Evolutionary conservation across 1,140 invertebrate genomes (phyloP), one percentile per base, ranked within the genome.

Genomic region (Heliconius nattereri): DNA sequence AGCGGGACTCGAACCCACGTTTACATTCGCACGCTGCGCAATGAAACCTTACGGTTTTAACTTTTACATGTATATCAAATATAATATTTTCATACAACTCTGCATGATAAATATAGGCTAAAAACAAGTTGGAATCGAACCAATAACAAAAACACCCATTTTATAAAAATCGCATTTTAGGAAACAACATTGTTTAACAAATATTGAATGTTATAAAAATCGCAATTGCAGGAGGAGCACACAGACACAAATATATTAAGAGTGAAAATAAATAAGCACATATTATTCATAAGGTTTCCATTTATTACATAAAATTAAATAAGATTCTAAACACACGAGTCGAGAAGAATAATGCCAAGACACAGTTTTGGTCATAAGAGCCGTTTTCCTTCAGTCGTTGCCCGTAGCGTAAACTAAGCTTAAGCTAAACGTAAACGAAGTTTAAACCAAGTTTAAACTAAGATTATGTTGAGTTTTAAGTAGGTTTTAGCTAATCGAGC

Each of bases 301-400:
- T 78, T 78, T 78, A 78, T 45, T 73, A 73, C n/a, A 32, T 32
- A 32, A 32, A 32, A 73, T 73, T 52, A 66, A 66, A 66, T 29
- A 66, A 66, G 60, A 29, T 66, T 66, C 60, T 66, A 66, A 66
- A 66, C 71, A 73, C 45, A 73, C n/a, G 23, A 73, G 35, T 73
- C 71, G 45, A 73, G 45, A 49, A 73, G 71, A n/a, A 40, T 9
- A 72, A 37, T 73, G 71, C 71, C 23, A 66, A 66, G 60, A 29
- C 35, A 73, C 32, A 7, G 35, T 73, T 52, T 35, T 73, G 71
- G 71, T 73, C 71, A 73, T 73, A 73, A 73, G 71, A 73, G 35
- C 35, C 20, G 32, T 73, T 40, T 40, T 26, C 11, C 40, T 37
- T 73, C 71, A 73, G 71, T 73, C 71, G 20, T 45, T 73, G 45